Evolutionary conservation across 2,888 invertebrate genomes (phyloP).

Genomic region (Pterobdella sp.): DNA sequence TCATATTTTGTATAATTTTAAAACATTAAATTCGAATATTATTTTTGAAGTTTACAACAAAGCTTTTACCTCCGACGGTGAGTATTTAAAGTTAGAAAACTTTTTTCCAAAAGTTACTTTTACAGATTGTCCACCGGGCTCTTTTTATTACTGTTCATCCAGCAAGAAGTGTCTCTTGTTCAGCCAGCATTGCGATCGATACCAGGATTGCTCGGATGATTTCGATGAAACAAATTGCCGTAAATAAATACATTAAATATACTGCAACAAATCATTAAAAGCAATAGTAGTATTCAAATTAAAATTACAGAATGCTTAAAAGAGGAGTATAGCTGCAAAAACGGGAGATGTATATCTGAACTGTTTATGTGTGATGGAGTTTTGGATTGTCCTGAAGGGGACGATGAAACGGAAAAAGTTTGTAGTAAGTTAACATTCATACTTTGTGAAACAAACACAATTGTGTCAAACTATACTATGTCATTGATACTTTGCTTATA

Average conservation of each 20-base stretch:
- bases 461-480: no score
- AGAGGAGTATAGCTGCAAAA: slow-evolving; percentile 19
- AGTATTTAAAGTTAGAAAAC: not conserved
- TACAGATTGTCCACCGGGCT: slow-evolving; percentile 19
- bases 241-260: not conserved
- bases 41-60: slow-evolving; percentile 11
- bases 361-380: slow-evolving; percentile 26
- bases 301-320: not conserved
- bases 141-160: slow-evolving; percentile 17
- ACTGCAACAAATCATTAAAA: slow-evolving; percentile 1
- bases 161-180: slow-evolving; percentile 23
- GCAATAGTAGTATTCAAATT: not conserved
- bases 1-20: not conserved
- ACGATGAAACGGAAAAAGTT: slow-evolving; percentile 21
- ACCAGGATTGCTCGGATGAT: slow-evolving; percentile 30
- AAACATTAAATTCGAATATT: not conserved
- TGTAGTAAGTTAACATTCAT: slow-evolving; percentile 28
- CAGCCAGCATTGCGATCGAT: slow-evolving; percentile 27
- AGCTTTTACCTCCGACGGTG: not conserved
- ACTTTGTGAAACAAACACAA: no score
- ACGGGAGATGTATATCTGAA: slow-evolving; percentile 25
- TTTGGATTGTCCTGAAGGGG: slow-evolving; percentile 23
- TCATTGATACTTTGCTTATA: not conserved
- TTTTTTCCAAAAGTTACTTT: not conserved
- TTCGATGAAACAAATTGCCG: slow-evolving; percentile 29